phyloP scores from a whole-genome alignment of 2,888 invertebrate genomes.

The Pristionchus mayeri region DNA sequence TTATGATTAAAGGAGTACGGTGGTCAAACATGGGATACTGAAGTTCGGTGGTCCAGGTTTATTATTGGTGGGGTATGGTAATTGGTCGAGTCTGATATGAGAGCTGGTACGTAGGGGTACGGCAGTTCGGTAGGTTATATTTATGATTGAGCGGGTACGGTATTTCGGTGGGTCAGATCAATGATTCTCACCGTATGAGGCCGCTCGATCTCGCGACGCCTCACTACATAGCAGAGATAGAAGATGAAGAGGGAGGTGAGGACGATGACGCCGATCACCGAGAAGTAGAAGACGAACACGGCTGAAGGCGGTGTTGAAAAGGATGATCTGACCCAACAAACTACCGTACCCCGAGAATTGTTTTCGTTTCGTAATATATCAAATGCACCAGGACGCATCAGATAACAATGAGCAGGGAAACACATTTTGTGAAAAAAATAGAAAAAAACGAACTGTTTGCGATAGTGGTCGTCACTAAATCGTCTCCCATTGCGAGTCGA shows the following conservation, averaged over 20 bases:
- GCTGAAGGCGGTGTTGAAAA: neutral
- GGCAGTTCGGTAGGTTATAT: no score
- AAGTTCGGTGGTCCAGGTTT: no score
- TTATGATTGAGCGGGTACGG: no score
- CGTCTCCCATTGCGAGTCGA: neutral
- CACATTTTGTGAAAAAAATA: neutral
- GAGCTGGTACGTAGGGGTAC: no score
- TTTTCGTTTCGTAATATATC: neutral
- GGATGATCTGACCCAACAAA: no score
- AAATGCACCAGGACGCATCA: neutral
- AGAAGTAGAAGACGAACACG: conserved; percentile 10
- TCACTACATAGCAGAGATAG: conserved; percentile 14
- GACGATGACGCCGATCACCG: neutral
- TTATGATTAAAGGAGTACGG: no score
- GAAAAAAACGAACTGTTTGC: neutral
- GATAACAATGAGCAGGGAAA: no score
- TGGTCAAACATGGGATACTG: no score
- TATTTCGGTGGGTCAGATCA: neutral
- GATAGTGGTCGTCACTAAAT: neutral
- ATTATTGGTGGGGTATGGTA: no score
- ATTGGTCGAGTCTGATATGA: no score
- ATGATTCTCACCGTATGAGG: neutral
- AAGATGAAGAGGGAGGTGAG: conserved; percentile 19
- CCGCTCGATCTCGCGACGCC: neutral
- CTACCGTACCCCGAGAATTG: no score